A percentile compares a stretch with the other conserved stretches of the same genome.
These are phyloP conservation scores for Halyomorpha halys DNA, from an alignment of 1,140 invertebrate species.

Conservation along the genomic window DNA sequence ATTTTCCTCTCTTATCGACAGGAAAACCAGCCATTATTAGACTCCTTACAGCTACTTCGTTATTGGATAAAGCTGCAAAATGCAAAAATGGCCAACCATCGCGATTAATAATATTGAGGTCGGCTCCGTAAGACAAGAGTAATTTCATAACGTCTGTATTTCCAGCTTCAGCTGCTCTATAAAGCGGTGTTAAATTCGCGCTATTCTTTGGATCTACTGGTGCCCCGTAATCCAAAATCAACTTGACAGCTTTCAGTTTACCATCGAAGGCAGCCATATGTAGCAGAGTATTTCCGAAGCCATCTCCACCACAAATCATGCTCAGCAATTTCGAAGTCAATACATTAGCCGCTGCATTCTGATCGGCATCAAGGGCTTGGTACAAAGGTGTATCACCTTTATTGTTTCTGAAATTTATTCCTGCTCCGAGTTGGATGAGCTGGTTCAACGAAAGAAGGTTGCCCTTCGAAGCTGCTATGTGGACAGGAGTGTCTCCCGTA, in stretches of 20 bases:
- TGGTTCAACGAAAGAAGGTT: not conserved
- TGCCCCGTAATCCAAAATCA: not conserved
- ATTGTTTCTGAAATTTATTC: not conserved
- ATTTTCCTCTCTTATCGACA: not conserved
- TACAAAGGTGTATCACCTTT: not conserved
- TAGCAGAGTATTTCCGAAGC: not conserved
- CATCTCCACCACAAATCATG: not conserved
- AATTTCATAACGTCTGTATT: not conserved
- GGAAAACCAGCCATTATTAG: not conserved
- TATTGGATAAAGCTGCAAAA: not conserved
- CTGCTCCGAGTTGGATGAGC: not conserved
- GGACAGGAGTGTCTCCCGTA: not conserved
- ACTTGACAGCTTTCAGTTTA: not conserved
- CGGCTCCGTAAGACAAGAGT: not conserved
- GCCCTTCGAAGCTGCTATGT: not conserved
- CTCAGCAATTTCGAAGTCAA: not conserved
- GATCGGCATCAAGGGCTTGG: not conserved
- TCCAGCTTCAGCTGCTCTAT: not conserved
- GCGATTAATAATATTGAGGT: not conserved
- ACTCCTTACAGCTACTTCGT: not conserved
- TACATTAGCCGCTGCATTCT: not conserved
- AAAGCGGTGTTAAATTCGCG: not conserved
- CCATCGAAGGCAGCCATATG: not conserved
- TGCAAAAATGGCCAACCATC: constrained; percentile 3
- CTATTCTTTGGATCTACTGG: not conserved